Base-by-base conservation (phyloP, 2,888 invertebrate species). In the Meghimatium bilineatum region DNA sequence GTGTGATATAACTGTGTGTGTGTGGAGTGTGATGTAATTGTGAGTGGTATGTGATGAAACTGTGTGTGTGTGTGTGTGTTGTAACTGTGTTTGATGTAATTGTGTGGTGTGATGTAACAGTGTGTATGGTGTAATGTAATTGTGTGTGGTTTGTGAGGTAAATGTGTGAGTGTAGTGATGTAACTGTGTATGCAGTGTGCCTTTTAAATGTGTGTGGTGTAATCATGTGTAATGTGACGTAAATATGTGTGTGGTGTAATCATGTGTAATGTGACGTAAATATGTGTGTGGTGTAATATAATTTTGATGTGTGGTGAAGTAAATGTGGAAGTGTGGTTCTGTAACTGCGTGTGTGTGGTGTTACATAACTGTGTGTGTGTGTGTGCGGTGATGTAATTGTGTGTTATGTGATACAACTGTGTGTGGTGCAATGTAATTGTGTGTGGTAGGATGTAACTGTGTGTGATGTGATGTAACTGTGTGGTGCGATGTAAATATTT, bases 381-480 rank as follows among this genome's bases (percentile, higher is more conserved):
- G 72, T 17, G 75, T n/a, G 23, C 17, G 23, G 34, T 5, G 10
- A 23, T 69, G 36, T 69, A 23, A 26, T 26, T 66, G 38, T 74
- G 32, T 49, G 49, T 2, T n/a, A 5, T 44, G 60, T 77, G 60
- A n/a, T n/a, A n/a, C 32, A 38, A 1, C 14, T 34, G 26, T 77
- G 34, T 29, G 52, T 56, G 36, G 5, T 29, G 52, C 17, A 3
- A 34, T 8, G 32, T 76, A 34, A 23, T 26, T 72, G 44, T 72
- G 71, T 38, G 44, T 20, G 44, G n/a, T 8, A 17, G 38, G 14
- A 60, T 79, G 56, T 67, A 38, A 56, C n/a, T 63, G 36, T 82
- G 78, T 79, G 52, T 76, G 69, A 49, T n/a, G n/a, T n/a, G n/a
- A 32, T 75, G 32, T 82, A 67, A 66, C 66, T 82, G 29, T 82